These are phyloP conservation scores for Papilio aristodemus DNA, from an alignment of 1,140 invertebrate species.

Conservation along the genomic window DNA sequence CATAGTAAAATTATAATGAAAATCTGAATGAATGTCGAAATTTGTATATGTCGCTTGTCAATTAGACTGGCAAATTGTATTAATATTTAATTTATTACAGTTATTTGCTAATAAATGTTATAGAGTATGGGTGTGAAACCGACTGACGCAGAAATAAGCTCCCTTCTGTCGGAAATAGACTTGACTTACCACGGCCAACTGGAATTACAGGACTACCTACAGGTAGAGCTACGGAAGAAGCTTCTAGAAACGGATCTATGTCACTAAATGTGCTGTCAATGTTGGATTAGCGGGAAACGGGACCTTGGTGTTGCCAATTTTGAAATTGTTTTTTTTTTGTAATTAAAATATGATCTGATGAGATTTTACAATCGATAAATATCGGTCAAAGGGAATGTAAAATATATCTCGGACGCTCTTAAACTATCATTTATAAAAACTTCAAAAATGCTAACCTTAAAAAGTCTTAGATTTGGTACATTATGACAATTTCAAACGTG, in stretches of 20 bases:
- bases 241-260: conserved; percentile 32
- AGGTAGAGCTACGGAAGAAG: conserved; percentile 80
- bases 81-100: conserved; percentile 34
- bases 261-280: conserved; percentile 30
- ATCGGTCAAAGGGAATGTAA: too few species aligned
- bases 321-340: neutral
- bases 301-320: conserved; percentile 13
- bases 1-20: too few species aligned
- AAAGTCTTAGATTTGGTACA: neutral
- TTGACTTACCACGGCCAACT: conserved; percentile 85
- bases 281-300: conserved; percentile 18
- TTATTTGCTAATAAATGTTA: conserved; percentile 52
- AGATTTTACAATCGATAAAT: too few species aligned
- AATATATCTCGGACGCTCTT: too few species aligned
- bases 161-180: conserved; percentile 85
- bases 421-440: too few species aligned
- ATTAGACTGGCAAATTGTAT: neutral
- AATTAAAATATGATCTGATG: neutral
- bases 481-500: conserved; percentile 8
- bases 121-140: conserved; percentile 85
- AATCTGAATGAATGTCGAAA: too few species aligned
- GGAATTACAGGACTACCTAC: conserved; percentile 87
- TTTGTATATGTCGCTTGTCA: too few species aligned
- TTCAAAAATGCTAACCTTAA: neutral
- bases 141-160: conserved; percentile 83